Evolutionary conservation across 1,140 invertebrate genomes (phyloP).

Genomic region (Conus betulinus): DNA sequence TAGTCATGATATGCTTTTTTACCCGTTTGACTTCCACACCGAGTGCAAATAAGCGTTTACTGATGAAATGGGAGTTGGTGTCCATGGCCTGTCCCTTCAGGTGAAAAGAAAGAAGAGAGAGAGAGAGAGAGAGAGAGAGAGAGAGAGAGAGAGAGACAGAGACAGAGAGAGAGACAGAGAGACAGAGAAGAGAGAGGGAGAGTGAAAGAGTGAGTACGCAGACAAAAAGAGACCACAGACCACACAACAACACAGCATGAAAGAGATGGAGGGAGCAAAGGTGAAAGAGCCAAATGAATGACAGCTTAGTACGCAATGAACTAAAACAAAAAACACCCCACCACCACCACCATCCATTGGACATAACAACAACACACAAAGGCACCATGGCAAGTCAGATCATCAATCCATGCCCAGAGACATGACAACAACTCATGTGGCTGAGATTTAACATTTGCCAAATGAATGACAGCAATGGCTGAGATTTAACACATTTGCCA

Average conservation of each 20-base stretch:
- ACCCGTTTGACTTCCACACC: slow-evolving; percentile 81
- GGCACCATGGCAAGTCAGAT: no score
- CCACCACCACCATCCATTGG: no score
- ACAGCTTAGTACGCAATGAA: neutral
- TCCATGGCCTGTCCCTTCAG: slow-evolving; percentile 87
- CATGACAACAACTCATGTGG: no score
- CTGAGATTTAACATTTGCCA: no score
- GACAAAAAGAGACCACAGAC: no score
- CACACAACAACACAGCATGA: neutral
- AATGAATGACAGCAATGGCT: no score
- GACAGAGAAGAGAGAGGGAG: neutral
- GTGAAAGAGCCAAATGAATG: no score
- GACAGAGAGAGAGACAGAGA: neutral
- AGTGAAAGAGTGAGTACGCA: slow-evolving; percentile 1
- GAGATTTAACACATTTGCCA: no score
- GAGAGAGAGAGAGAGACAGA: neutral
- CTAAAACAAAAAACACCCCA: no score
- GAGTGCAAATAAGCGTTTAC: slow-evolving; percentile 80
- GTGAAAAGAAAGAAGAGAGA: slow-evolving; percentile 75
- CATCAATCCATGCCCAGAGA: no score
- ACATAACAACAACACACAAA: no score
- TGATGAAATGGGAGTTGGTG: slow-evolving; percentile 85
- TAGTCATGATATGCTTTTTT: neutral
- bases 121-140: neutral
- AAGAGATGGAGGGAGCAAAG: neutral